phyloP scores from a whole-genome alignment of 2,797 vertebrate species.

The Heliangelus exortis region DNA sequence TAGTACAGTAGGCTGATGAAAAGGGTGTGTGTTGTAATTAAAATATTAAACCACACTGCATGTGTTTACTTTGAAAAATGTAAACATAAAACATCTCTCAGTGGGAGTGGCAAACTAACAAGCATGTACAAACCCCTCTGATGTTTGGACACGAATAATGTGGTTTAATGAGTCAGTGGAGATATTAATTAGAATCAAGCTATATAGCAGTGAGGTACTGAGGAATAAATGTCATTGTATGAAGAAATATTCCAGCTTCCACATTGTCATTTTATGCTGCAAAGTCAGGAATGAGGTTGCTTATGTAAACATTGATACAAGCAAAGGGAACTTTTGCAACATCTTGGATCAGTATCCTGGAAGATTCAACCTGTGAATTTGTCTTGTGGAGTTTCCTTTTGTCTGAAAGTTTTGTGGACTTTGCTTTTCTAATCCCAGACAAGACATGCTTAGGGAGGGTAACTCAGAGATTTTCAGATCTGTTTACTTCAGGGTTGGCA shows the following conservation, averaged over 20 bases:
- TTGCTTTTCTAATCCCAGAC: not conserved
- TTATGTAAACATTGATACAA: not conserved
- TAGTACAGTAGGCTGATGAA: not conserved
- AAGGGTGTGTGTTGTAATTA: not conserved
- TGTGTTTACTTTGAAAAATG: conserved; percentile 19
- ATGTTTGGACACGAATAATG: not conserved
- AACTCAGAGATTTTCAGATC: not conserved
- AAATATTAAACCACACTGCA: not conserved
- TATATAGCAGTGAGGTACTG: not conserved
- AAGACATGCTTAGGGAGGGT: not conserved
- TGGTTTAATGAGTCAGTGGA: not conserved
- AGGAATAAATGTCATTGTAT: not conserved
- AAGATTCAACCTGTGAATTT: not conserved
- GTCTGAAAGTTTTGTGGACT: not conserved
- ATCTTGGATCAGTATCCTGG: not conserved
- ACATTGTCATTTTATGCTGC: not conserved
- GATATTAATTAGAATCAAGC: not conserved
- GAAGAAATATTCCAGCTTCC: not conserved
- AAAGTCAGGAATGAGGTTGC: not conserved
- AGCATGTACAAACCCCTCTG: not conserved
- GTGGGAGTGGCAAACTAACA: not conserved
- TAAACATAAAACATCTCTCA: not conserved
- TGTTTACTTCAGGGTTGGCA: not conserved
- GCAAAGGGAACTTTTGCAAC: not conserved
- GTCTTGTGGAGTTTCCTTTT: not conserved